Percentiles rank a stretch among this genome's conserved stretches.
These are phyloP conservation scores for Emydocephalus ijimae DNA, from an alignment of 2,113 vertebrate species.

Conservation along the genomic window DNA sequence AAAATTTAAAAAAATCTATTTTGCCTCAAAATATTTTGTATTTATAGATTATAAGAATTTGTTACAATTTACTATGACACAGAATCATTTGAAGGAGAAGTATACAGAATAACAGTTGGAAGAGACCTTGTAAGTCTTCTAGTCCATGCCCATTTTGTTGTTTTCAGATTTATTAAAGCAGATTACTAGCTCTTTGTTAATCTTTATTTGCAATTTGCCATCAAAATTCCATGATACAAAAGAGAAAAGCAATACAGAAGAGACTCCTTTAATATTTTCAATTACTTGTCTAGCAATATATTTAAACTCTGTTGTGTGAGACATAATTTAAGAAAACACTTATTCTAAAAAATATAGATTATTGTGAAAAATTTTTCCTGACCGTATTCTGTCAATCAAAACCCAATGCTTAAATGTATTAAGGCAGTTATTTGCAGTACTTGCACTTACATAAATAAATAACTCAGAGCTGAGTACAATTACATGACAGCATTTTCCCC, in stretches of 20 bases:
- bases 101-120: not conserved
- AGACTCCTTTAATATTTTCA: not conserved
- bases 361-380: not conserved
- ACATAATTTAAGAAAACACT: not conserved
- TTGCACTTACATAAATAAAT: not conserved
- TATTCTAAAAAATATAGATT: not conserved
- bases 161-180: not conserved
- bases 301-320: not conserved
- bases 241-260: not conserved
- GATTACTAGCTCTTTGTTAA: not conserved
- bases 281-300: not conserved
- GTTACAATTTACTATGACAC: not conserved
- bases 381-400: not conserved
- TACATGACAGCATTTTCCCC: slow-evolving; percentile 32
- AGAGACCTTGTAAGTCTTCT: not conserved
- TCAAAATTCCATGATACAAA: not conserved
- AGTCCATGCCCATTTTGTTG: not conserved
- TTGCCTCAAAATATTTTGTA: not conserved
- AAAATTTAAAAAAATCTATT: not conserved
- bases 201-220: not conserved
- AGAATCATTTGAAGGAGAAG: not conserved
- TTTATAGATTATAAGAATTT: not conserved
- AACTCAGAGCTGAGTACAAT: slow-evolving; percentile 22
- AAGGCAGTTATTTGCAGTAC: not conserved
- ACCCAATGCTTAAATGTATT: not conserved